Percentiles rank a stretch among this genome's conserved stretches.
Evolutionary conservation across 2,888 invertebrate species (phyloP).

Genomic region (Campoplex nolae): DNA sequence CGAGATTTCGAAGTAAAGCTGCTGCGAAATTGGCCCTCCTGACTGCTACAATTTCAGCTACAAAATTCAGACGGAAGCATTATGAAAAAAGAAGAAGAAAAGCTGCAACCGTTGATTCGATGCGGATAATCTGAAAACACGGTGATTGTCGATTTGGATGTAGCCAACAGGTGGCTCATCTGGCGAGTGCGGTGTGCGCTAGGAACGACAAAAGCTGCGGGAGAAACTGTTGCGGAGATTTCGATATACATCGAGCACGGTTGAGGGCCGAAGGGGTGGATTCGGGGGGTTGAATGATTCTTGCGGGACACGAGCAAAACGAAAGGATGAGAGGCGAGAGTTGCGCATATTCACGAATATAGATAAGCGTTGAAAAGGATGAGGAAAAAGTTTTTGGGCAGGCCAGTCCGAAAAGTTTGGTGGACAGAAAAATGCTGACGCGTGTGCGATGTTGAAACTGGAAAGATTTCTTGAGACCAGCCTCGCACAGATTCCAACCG

Average conservation of each 20-base stretch:
- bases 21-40: not conserved
- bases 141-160: slow-evolving; percentile 51
- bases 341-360: slow-evolving; percentile 33
- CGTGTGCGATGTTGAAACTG: slow-evolving; percentile 14
- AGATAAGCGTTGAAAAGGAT: slow-evolving; percentile 19
- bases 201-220: slow-evolving; percentile 46
- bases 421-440: slow-evolving; percentile 61
- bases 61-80: not conserved
- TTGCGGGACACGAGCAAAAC: slow-evolving; percentile 1
- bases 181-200: slow-evolving; percentile 20
- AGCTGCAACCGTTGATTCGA: slow-evolving; percentile 18
- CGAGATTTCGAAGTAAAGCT: not conserved
- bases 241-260: slow-evolving; percentile 44
- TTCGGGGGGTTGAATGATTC: slow-evolving; percentile 51
- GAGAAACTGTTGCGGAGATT: slow-evolving; percentile 50
- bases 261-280: slow-evolving; percentile 2
- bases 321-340: not conserved
- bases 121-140: slow-evolving; percentile 50
- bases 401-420: slow-evolving; percentile 5
- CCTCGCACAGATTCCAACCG: slow-evolving; percentile 17
- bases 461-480: not conserved
- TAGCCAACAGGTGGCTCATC: slow-evolving; percentile 68
- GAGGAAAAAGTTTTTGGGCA: slow-evolving; percentile 45
- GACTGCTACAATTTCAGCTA: not conserved
- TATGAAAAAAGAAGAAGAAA: not conserved